Base-by-base conservation (phyloP, 2,113 vertebrate genomes). In the Anas platyrhynchos region DNA sequence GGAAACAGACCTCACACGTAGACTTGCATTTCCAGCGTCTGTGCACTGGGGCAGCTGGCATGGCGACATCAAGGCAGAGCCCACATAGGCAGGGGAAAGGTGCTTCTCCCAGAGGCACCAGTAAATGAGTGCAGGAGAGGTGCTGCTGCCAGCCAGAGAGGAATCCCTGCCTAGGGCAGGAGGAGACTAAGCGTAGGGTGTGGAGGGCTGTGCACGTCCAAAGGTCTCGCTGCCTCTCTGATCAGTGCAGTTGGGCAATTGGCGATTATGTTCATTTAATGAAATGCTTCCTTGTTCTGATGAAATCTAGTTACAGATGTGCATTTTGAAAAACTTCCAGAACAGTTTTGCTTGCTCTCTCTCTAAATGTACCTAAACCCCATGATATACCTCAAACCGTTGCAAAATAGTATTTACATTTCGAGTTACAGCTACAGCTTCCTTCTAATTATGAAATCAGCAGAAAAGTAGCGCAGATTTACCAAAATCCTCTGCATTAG, bases 251-350 rank as follows among this genome's bases (percentile, higher is more conserved):
- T 94, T 92, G 65, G 46, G 84, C 76, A 91, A 95, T 27, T 62
- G 61, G 83, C 50, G 83, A 95, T 89, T 93, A 90, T 23, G 52
- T 41, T 78, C 20, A 87, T 78, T 94, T 83, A 41, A 86, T 89
- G 41, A 94, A 89, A 85, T 44, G 36, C 44, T 94, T 94, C 87
- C 82, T 68, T 71, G 52, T 83, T 73, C 72, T 92, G 71, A 95
- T 54, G 77, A 89, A 96, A 93, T 74, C 61, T 88, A 59, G 38
- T 66, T 82, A 93, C 44, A 91, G 58, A 46, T 4, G 1, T 8
- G 10, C 21, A 68, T 29, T 88, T 67, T 36, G 48, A 71, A 94
- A 86, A 87, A 82, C 48, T 66, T 95, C 34, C 34, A 76, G 31
- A 69, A 66, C 8, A 65, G 25, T 43, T 93, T 66, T 80, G 20